A percentile compares a stretch with the other conserved stretches of the same genome.
These are phyloP conservation scores for Falco berigora DNA, from an alignment of 2,797 vertebrate genomes.

Conservation along the genomic window DNA sequence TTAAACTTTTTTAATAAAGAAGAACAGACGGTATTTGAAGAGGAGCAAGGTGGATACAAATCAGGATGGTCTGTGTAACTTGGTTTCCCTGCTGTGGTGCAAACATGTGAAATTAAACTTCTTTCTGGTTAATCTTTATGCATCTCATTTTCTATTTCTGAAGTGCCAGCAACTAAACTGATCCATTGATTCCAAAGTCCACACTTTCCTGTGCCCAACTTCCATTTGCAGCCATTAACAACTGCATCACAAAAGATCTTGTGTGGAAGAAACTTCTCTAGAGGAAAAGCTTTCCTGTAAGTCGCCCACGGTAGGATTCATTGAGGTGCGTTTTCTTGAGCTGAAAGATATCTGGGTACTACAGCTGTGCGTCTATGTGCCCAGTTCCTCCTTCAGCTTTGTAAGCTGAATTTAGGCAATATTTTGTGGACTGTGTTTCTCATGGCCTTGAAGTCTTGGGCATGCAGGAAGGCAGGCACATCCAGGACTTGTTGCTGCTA, in stretches of 20 bases:
- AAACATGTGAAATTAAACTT: conserved; percentile 28
- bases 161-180: neutral
- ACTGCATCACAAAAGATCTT: neutral
- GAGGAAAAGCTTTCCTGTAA: neutral
- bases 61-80: conserved; percentile 12
- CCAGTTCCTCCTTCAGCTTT: neutral
- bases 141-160: neutral
- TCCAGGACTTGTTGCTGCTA: neutral
- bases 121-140: too few relatives aligned
- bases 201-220: neutral
- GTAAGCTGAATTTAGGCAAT: neutral
- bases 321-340: neutral
- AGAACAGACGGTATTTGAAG: neutral
- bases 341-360: neutral
- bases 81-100: conserved; percentile 48
- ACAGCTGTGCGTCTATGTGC: neutral
- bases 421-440: neutral
- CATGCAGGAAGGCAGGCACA: neutral
- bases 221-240: neutral
- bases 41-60: neutral
- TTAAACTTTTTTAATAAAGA: conserved; percentile 3
- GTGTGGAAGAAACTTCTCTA: neutral
- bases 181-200: neutral
- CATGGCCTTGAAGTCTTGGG: neutral
- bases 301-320: neutral